Evolutionary conservation across 2,888 invertebrate species (phyloP).

Genomic region (Calameuta pallipes): DNA sequence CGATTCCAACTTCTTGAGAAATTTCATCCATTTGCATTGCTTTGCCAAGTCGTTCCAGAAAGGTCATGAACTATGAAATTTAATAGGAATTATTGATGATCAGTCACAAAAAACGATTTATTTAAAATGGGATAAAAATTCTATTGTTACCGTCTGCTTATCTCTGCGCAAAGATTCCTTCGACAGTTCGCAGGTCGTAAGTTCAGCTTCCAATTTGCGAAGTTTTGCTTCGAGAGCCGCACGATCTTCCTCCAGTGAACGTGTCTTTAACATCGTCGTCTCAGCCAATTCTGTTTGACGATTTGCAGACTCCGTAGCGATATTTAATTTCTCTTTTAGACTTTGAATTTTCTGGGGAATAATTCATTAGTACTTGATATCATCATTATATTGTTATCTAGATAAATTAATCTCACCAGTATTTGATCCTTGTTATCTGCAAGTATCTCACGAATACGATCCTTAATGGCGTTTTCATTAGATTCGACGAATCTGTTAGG

Average conservation of each 20-base stretch:
- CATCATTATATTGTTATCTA: background rate
- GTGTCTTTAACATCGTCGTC: slow-evolving; percentile 60
- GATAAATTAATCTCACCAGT: slow-evolving; percentile 69
- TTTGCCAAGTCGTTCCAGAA: slow-evolving; percentile 84
- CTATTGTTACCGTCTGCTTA: slow-evolving; percentile 72
- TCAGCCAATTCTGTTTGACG: slow-evolving; percentile 70
- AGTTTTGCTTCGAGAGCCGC: slow-evolving; percentile 79
- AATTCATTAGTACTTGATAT: background rate
- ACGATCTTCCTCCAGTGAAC: slow-evolving; percentile 81
- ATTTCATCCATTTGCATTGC: slow-evolving; percentile 88
- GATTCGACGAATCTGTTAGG: slow-evolving; percentile 82
- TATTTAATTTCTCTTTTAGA: slow-evolving; percentile 79
- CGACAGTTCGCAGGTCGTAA: slow-evolving; percentile 78
- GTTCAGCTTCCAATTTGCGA: slow-evolving; percentile 83
- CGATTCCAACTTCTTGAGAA: slow-evolving; percentile 82
- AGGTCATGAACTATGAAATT: slow-evolving; percentile 78
- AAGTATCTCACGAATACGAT: slow-evolving; percentile 80
- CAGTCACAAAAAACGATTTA: background rate
- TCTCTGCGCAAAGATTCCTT: slow-evolving; percentile 80
- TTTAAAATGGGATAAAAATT: background rate
- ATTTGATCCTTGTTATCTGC: slow-evolving; percentile 82
- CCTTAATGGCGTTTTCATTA: slow-evolving; percentile 82
- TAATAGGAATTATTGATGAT: background rate
- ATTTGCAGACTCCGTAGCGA: slow-evolving; percentile 79
- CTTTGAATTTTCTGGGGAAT: slow-evolving; percentile 77